phyloP scores from a whole-genome alignment of 2,113 vertebrate species.

The Myiopsitta monachus region DNA sequence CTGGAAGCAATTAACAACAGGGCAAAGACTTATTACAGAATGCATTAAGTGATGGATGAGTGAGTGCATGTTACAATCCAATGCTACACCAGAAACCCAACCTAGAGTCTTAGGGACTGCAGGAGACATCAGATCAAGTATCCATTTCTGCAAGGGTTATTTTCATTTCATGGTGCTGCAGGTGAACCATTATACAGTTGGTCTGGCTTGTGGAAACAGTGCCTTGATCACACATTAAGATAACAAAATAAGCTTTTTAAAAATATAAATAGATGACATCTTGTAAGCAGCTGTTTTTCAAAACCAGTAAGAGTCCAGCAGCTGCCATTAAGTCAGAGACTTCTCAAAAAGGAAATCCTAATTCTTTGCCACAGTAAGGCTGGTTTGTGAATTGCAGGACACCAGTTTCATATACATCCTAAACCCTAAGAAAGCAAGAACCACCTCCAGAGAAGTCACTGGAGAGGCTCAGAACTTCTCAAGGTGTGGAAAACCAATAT shows the following conservation, averaged over 20 bases:
- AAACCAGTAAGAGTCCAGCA: background rate
- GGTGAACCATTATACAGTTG: background rate
- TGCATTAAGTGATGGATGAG: background rate
- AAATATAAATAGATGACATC: background rate
- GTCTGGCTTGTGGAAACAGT: background rate
- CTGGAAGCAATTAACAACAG: conserved; percentile 68
- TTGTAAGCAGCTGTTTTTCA: background rate
- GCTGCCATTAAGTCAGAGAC: background rate
- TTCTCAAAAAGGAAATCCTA: background rate
- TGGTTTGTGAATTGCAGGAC: background rate
- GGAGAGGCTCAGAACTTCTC: background rate
- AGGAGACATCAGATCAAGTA: background rate
- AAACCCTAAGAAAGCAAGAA: background rate
- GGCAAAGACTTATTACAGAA: background rate
- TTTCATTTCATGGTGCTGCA: background rate
- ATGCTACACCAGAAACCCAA: background rate
- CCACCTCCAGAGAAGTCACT: background rate
- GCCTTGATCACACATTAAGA: no score
- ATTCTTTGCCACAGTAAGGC: background rate
- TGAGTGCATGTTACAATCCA: fast-evolving
- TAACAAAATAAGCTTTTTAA: background rate
- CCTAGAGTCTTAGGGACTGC: background rate
- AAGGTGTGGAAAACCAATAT: background rate
- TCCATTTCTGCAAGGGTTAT: background rate
- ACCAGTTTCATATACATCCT: background rate